Conservation (phyloP, 2,113 vertebrate genomes). For the Dicaeum eximium region DNA sequence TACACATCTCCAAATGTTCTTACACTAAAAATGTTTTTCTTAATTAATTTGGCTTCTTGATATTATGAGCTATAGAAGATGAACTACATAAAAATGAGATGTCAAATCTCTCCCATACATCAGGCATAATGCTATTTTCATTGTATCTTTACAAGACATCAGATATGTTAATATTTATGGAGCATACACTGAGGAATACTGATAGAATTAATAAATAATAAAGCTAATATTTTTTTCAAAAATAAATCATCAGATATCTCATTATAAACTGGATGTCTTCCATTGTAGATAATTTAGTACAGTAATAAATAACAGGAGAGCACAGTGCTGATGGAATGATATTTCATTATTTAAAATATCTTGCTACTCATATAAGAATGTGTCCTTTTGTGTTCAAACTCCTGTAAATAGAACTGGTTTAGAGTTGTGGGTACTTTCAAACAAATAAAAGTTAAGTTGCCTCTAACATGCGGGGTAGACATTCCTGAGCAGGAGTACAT, state of each 20-base stretch:
- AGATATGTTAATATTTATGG: slow-evolving; percentile 76
- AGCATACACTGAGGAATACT: slow-evolving; percentile 56
- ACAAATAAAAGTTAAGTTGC: neutral
- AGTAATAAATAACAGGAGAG: slow-evolving; percentile 63
- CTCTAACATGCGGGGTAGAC: neutral
- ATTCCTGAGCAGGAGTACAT: neutral
- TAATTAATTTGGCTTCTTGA: slow-evolving; percentile 64
- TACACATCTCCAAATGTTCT: neutral
- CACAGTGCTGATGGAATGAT: slow-evolving; percentile 5
- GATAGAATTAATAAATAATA: slow-evolving; percentile 77
- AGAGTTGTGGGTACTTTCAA: neutral
- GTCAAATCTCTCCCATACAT: slow-evolving; percentile 44
- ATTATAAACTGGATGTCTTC: slow-evolving; percentile 55
- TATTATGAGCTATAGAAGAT: slow-evolving; percentile 41
- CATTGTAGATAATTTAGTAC: slow-evolving; percentile 57
- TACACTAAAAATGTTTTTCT: neutral
- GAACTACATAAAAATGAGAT: slow-evolving; percentile 47
- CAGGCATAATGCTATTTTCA: slow-evolving; percentile 42
- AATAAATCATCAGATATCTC: slow-evolving; percentile 69
- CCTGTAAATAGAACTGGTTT: neutral
- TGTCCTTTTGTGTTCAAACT: neutral
- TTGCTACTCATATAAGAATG: neutral
- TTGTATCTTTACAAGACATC: slow-evolving; percentile 45
- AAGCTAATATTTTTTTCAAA: slow-evolving; percentile 68
- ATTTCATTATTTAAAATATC: slow-evolving; percentile 51